phyloP scores from a whole-genome alignment of 2,113 vertebrate genomes.

The Rhegmatorhina hoffmannsi region DNA sequence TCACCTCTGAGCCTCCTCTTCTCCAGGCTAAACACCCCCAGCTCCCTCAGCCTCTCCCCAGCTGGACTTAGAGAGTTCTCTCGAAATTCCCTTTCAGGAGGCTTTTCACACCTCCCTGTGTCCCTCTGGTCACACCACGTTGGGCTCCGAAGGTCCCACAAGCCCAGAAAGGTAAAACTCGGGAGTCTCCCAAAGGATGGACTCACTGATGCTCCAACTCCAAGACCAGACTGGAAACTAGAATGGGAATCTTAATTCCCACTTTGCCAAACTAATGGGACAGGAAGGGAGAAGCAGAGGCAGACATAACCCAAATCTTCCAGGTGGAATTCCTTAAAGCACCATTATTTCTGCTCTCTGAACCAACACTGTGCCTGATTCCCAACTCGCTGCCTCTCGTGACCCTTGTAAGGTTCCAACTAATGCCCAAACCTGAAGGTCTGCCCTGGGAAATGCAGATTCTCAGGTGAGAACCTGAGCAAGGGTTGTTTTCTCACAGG shows the following conservation, averaged over 20 bases:
- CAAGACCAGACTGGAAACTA: not conserved
- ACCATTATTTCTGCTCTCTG: not conserved
- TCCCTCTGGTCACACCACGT: not conserved
- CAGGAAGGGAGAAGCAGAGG: not conserved
- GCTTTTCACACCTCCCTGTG: not conserved
- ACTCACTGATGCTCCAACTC: not conserved
- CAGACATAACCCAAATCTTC: not conserved
- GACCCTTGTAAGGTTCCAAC: not conserved
- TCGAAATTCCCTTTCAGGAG: not conserved
- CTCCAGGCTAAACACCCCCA: too few species aligned
- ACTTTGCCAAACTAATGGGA: not conserved
- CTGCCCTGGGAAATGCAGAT: not conserved
- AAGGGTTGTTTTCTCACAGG: not conserved
- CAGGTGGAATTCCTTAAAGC: not conserved
- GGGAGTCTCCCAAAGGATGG: not conserved
- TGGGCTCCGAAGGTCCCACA: not conserved
- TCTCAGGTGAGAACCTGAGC: not conserved
- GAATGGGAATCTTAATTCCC: not conserved
- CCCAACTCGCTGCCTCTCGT: not conserved
- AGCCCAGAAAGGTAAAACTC: not conserved
- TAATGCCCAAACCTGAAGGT: not conserved
- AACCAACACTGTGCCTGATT: accelerated
- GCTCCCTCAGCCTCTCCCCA: too few species aligned
- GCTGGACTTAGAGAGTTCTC: not conserved
- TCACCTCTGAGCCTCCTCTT: too few species aligned